Base-by-base conservation (phyloP, 2,113 vertebrate genomes). In the Psittacula cyanocephala region DNA sequence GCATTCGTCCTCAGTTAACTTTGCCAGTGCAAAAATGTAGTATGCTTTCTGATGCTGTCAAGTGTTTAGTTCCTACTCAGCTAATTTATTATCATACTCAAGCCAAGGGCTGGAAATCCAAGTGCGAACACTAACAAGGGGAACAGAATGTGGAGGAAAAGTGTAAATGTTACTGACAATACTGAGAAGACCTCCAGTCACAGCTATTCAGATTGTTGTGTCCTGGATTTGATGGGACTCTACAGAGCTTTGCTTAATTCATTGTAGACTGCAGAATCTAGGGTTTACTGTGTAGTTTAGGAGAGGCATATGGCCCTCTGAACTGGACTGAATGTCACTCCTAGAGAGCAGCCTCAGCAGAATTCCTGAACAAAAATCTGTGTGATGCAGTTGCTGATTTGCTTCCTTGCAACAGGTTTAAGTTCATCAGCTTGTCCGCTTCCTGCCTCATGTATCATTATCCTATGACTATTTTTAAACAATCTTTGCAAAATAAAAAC, bases 401-500 rank as follows among this genome's bases (percentile, higher is more conserved):
- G 37, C n/a, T 35, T 49, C 41, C 57, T 84, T 87, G 79, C 52
- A 57, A 84, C 71, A 95, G n/a, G 64, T 65, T 22, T 39, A 49
- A 10, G 3, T 62, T 84, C 77, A 64, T 55, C 55, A 90, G 53
- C 57, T 95, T 93, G 24, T 33, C 67, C 15, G 13, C 37, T 47
- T 68, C 46, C 46, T 78, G 49, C 59, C 89, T 90, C 7, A 3
- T 14, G 4, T 74, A 67, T 72, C 88, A 77, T 79, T 81, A 83
- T 31, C 35, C 27, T 39, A 47, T 3, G 20, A 62, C n/a, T 89
- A 71, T 86, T 88, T 41, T 60, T 22, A 93, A 91, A 86, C 31
- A 93, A 92, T 68, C 50, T 94, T 91, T 80, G 70, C 27, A 87
- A 95, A 88, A 95, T 69, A 91, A 95, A 92, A 96, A 62, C 64